Evolutionary conservation across 1,140 invertebrate genomes (phyloP), one percentile per base, ranked within the genome.

Genomic region (Pogonognathellus flavescens): DNA sequence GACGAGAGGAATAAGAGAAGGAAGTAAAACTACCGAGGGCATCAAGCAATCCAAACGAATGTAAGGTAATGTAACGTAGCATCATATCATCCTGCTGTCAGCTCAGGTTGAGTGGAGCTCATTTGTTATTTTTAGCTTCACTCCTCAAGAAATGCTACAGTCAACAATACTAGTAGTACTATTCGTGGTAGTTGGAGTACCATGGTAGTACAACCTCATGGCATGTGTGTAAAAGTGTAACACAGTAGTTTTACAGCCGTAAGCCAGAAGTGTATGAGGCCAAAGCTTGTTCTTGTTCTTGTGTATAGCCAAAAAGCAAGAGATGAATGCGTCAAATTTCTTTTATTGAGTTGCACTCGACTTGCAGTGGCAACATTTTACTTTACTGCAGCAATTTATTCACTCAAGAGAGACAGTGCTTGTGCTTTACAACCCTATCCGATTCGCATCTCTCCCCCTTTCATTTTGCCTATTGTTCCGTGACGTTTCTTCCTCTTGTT

Each of bases 321-420:
- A 76, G 70, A 76, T 76, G 70, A 76, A 76, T 76, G 70, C 70
- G 70, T 76, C 70, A 76, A 76, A 76, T 76, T 76, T 76, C 70
- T 76, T 76, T 76, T 76, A 76, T 76, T 76, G 70, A 76, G 70
- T 76, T 76, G 70, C 70, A 76, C 70, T 76, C 70, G 70, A 76
- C 70, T 76, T 76, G 70, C 70, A 76, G 31, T 76, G n/a, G 70
- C 70, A 76, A 76, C 70, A 76, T 76, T 76, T 76, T 76, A 76
- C 70, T 76, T 76, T 76, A 76, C 70, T 76, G 70, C 70, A 76
- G 70, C 70, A 76, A 76, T 76, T 76, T 76, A 76, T 76, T 76
- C 70, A 76, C 41, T 76, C 22, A 76, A 76, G 70, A 50, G 70
- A 76, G 70, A 76, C 70, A 76, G 70, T 49, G 70, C 41, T 76